Conservation (phyloP, 2,113 vertebrate genomes). For the Nerophis ophidion region DNA sequence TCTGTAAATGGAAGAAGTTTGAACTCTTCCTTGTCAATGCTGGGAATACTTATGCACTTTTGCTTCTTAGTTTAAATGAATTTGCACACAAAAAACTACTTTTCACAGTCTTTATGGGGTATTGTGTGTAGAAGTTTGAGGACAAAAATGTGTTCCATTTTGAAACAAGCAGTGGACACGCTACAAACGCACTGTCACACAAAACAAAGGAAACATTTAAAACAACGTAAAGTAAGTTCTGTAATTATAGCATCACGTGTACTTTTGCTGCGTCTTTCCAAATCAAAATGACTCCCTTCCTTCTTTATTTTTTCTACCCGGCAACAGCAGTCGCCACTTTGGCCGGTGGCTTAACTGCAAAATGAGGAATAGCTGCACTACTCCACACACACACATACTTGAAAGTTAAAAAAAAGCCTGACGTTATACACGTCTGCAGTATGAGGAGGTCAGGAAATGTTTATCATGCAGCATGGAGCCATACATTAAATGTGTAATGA, state of each 20-base stretch:
- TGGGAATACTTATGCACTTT: too few species aligned
- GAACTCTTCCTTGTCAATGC: too few species aligned
- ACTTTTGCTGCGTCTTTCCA: constrained; percentile 16
- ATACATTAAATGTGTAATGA: constrained; percentile 1
- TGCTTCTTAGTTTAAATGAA: too few species aligned
- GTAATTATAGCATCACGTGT: constrained; percentile 53
- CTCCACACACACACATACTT: not conserved
- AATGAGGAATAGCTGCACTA: not conserved
- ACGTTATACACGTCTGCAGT: not conserved
- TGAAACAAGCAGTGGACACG: too few species aligned
- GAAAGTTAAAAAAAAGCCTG: not conserved
- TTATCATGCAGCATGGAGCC: too few species aligned
- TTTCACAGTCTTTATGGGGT: too few species aligned
- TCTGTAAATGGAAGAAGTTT: too few species aligned
- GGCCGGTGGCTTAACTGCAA: not conserved
- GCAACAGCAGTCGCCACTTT: constrained; percentile 37
- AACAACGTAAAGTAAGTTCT: not conserved
- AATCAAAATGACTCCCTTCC: constrained; percentile 11
- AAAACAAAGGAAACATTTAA: not conserved
- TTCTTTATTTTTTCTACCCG: not conserved
- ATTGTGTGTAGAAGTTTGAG: too few species aligned
- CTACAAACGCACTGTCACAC: not conserved
- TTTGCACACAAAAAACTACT: too few species aligned
- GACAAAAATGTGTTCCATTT: too few species aligned
- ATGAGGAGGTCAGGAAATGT: too few species aligned